Conservation (phyloP, 2,888 invertebrate species). For the Pyrgus malvae region DNA sequence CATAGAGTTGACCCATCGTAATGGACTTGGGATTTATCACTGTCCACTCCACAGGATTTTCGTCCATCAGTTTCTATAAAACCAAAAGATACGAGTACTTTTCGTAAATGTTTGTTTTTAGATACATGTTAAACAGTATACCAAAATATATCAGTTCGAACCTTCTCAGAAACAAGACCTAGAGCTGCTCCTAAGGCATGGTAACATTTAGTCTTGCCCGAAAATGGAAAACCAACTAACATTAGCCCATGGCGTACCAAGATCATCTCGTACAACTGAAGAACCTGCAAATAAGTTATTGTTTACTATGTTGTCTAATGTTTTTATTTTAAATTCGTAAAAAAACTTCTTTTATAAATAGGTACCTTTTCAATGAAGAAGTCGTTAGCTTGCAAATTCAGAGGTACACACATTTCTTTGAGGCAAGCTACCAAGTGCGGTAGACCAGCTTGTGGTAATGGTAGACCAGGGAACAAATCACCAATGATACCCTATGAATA, state of each 20-base stretch:
- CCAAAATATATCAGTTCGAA: no score
- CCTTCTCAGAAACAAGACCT: constrained; percentile 88
- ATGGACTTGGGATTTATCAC: constrained; percentile 97
- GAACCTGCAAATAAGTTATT: constrained; percentile 49
- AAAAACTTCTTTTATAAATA: not conserved
- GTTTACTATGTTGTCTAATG: no score
- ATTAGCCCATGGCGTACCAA: constrained; percentile 96
- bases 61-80: constrained; percentile 86
- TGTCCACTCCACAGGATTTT: constrained; percentile 88
- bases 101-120: no score
- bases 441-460: constrained; percentile 90
- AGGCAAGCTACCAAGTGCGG: constrained; percentile 73
- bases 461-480: constrained; percentile 94
- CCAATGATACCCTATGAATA: constrained; percentile 91
- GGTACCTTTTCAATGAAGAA: constrained; percentile 90
- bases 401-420: constrained; percentile 83
- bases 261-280: constrained; percentile 96
- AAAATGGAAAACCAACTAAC: constrained; percentile 95
- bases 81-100: not conserved
- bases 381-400: constrained; percentile 91
- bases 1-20: constrained; percentile 97
- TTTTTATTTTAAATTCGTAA: not conserved
- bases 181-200: constrained; percentile 91
- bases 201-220: constrained; percentile 95
- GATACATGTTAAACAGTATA: no score